A percentile compares a stretch with the other conserved stretches of the same genome.
These are phyloP conservation scores for Leptobrachium leishanense DNA, from an alignment of 2,113 vertebrate genomes.

Conservation along the genomic window DNA sequence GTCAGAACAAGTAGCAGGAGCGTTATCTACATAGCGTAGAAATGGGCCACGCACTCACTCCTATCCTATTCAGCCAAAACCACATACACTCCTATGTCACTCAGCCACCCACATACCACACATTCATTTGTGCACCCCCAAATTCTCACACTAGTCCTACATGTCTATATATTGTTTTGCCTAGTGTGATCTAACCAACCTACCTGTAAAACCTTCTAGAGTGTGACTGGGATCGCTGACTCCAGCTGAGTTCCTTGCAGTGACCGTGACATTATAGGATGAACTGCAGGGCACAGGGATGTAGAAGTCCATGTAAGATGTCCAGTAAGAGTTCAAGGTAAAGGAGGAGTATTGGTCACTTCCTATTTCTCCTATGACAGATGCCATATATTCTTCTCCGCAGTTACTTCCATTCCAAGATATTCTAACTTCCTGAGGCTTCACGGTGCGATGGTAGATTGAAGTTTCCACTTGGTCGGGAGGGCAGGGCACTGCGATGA, in stretches of 20 bases:
- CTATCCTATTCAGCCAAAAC: no score
- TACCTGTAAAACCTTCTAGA: conserved; percentile 68
- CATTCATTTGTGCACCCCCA: no score
- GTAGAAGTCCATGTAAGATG: conserved; percentile 60
- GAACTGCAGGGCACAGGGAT: conserved; percentile 70
- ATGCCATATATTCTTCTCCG: conserved; percentile 59
- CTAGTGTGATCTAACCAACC: background rate
- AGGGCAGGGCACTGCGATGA: conserved; percentile 65
- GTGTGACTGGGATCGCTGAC: conserved; percentile 54
- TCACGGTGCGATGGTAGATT: conserved; percentile 52
- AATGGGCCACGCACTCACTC: no score
- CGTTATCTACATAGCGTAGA: no score
- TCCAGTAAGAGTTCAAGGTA: conserved; percentile 69
- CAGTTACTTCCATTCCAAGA: conserved; percentile 61
- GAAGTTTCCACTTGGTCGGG: conserved; percentile 55
- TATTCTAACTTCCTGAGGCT: conserved; percentile 56
- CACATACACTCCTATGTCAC: no score
- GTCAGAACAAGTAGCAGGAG: no score
- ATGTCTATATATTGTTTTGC: no score
- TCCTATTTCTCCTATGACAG: conserved; percentile 60
- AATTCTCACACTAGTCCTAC: no score
- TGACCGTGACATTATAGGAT: conserved; percentile 60
- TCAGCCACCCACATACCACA: no score
- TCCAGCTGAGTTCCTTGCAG: conserved; percentile 60
- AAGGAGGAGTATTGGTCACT: conserved; percentile 55